Percentiles rank a stretch among this genome's conserved stretches.
These are phyloP conservation scores for Lutjanus erythropterus DNA, from an alignment of 2,113 vertebrate species.

Conservation along the genomic window DNA sequence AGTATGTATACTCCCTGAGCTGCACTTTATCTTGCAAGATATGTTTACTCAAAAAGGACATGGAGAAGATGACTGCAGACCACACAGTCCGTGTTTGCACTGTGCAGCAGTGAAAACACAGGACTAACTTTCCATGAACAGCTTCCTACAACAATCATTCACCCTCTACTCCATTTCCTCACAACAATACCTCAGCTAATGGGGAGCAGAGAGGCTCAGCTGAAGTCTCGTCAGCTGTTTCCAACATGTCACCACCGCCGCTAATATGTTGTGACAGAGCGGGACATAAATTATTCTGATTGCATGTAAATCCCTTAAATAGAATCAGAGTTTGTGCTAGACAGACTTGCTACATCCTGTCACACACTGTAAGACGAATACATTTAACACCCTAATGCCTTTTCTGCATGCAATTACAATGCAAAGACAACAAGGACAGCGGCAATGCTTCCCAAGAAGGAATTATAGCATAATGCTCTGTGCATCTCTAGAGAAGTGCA, in stretches of 20 bases:
- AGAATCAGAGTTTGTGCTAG: slow-evolving; percentile 50
- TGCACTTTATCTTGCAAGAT: slow-evolving; percentile 35
- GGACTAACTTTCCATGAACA: slow-evolving; percentile 31
- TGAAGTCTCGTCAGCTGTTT: slow-evolving; percentile 51
- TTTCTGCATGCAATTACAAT: slow-evolving; percentile 48
- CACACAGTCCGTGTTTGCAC: slow-evolving; percentile 56
- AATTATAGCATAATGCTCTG: slow-evolving; percentile 35
- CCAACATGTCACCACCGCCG: slow-evolving; percentile 35
- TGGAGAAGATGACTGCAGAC: slow-evolving; percentile 32
- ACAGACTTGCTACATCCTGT: slow-evolving; percentile 64
- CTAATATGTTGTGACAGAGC: slow-evolving; percentile 61
- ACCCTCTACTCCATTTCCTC: slow-evolving; percentile 46
- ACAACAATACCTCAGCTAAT: slow-evolving; percentile 43
- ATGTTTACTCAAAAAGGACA: slow-evolving; percentile 51
- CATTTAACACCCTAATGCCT: slow-evolving; percentile 57
- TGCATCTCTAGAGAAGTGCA: slow-evolving; percentile 13
- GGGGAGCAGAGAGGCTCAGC: slow-evolving; percentile 30
- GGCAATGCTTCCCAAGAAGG: slow-evolving; percentile 14
- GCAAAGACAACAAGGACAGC: slow-evolving; percentile 23
- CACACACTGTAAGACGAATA: slow-evolving; percentile 58
- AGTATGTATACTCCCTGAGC: slow-evolving; percentile 29
- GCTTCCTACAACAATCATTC: slow-evolving; percentile 56
- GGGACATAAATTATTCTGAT: slow-evolving; percentile 67
- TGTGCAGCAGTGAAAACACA: slow-evolving; percentile 31
- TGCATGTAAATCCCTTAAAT: slow-evolving; percentile 71